A percentile compares a stretch with the other conserved stretches of the same genome.
Evolutionary conservation across 1,140 invertebrate species (phyloP).

Genomic region (Bombus pascuorum): DNA sequence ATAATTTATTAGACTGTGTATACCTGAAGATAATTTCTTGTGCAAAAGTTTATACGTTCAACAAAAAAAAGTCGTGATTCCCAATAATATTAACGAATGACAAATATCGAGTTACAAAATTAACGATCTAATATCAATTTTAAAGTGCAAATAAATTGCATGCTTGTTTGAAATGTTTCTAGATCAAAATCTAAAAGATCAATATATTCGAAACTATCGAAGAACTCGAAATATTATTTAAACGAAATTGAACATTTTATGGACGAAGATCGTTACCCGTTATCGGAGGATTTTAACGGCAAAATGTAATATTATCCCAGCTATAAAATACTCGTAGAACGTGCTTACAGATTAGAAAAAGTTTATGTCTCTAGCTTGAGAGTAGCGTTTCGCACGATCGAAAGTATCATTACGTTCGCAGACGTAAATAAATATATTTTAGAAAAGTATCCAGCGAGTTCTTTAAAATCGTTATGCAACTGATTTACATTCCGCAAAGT

Average conservation of each 20-base stretch:
- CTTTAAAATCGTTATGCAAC: constrained; percentile 1
- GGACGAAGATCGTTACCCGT: too few species aligned
- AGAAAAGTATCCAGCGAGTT: not conserved
- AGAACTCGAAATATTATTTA: not conserved
- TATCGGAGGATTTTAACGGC: not conserved
- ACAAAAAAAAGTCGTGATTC: not conserved
- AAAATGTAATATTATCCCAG: not conserved
- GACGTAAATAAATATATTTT: constrained; percentile 5
- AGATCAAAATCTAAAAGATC: not conserved
- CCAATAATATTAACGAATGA: not conserved
- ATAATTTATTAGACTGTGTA: too few species aligned
- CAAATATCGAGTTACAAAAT: not conserved
- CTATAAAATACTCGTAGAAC: not conserved
- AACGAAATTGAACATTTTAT: not conserved
- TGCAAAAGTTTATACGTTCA: not conserved
- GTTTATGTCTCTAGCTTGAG: not conserved
- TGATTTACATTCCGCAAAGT: not conserved
- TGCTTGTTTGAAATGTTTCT: not conserved
- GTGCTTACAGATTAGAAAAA: not conserved
- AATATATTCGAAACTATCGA: not conserved
- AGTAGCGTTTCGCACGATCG: not conserved
- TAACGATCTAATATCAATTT: not conserved
- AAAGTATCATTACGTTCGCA: not conserved
- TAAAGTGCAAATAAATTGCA: not conserved
- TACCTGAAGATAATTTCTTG: not conserved